Evolutionary conservation across 2,113 vertebrate genomes (phyloP).

Genomic region (Sakesphorus luctuosus): DNA sequence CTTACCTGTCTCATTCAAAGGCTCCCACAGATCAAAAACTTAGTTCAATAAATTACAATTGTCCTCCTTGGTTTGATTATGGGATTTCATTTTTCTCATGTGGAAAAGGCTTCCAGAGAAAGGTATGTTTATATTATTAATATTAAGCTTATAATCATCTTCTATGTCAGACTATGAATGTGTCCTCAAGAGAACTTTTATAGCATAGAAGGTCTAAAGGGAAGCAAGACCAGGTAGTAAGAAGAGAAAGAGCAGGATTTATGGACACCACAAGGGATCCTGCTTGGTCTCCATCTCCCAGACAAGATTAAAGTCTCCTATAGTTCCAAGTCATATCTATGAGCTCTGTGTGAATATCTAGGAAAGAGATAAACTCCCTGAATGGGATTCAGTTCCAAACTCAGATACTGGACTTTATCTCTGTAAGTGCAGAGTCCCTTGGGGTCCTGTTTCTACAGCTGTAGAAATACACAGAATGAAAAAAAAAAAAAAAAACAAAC

Average conservation of each 20-base stretch:
- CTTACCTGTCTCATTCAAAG: not conserved
- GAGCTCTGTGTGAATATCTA: not conserved
- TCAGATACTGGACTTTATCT: not conserved
- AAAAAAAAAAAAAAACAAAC: not conserved
- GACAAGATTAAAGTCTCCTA: not conserved
- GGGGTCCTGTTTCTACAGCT: not conserved
- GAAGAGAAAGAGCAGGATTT: not conserved
- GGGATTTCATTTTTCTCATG: not conserved
- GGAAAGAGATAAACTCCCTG: not conserved
- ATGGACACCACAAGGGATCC: not conserved
- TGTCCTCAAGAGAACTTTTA: not conserved
- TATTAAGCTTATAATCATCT: not conserved
- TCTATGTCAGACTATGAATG: not conserved
- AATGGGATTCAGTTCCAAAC: not conserved
- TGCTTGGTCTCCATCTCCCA: not conserved
- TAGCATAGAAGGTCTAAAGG: not conserved
- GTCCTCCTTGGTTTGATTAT: not conserved
- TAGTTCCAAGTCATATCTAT: not conserved
- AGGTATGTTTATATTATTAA: rapidly evolving
- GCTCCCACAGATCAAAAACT: not conserved
- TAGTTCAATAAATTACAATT: not conserved
- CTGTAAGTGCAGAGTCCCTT: not conserved
- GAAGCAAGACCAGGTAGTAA: not conserved
- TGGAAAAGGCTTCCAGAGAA: not conserved
- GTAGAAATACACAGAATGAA: rapidly evolving